Conservation (phyloP, 2,113 vertebrate genomes). For the Noturus placidus region DNA sequence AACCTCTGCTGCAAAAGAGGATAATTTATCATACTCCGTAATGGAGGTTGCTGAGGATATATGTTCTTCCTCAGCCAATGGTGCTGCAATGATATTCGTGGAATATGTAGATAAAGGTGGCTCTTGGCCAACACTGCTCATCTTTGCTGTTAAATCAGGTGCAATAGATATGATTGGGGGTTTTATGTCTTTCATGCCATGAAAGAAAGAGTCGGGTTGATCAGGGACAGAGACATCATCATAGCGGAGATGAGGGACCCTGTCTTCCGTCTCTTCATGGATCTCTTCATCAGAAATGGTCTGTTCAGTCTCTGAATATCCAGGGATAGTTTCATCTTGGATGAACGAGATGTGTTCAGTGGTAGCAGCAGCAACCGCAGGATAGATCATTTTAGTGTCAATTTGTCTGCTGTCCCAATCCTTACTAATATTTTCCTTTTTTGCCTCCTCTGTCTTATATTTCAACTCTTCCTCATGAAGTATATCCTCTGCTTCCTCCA, state of each 20-base stretch:
- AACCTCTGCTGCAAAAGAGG: conserved; percentile 93
- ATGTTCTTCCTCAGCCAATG: conserved; percentile 94
- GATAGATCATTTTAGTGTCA: conserved; percentile 55
- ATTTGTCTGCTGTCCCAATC: conserved; percentile 62
- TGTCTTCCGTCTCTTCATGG: conserved; percentile 89
- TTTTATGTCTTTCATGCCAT: conserved; percentile 77
- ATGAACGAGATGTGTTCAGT: conserved; percentile 90
- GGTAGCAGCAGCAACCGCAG: conserved; percentile 52
- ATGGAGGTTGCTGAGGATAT: conserved; percentile 96
- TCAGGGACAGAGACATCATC: conserved; percentile 87
- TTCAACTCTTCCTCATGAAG: conserved; percentile 64
- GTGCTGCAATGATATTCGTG: conserved; percentile 85
- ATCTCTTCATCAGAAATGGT: conserved; percentile 98
- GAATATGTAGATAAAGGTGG: conserved; percentile 82
- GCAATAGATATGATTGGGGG: conserved; percentile 62
- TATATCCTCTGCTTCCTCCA: conserved; percentile 85
- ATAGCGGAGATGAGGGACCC: conserved; percentile 83
- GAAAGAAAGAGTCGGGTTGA: conserved; percentile 79
- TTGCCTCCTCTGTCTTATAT: conserved; percentile 65
- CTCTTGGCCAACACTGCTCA: conserved; percentile 73
- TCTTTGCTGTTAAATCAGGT: conserved; percentile 72
- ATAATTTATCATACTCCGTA: conserved; percentile 95
- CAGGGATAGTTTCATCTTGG: conserved; percentile 97
- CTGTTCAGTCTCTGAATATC: conserved; percentile 95
- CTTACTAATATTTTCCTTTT: conserved; percentile 65